phyloP scores from a whole-genome alignment of 2,797 vertebrate genomes.

The Melopsittacus undulatus region DNA sequence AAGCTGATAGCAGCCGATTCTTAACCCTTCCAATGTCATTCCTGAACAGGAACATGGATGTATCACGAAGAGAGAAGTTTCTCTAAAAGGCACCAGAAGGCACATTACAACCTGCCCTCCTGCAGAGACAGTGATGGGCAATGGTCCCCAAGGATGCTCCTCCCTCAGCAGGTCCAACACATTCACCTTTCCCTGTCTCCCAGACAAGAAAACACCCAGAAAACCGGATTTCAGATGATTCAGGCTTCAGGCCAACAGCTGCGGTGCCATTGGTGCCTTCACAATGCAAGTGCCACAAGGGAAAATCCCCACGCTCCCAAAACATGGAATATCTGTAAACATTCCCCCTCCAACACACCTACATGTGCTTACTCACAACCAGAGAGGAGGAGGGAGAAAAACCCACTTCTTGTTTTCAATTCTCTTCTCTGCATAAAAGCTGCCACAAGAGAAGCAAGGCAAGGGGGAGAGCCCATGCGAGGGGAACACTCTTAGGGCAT shows the following conservation, averaged over 20 bases:
- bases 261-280: not conserved
- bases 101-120: fast-evolving
- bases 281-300: not conserved
- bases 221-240: too few species aligned
- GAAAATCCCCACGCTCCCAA: not conserved
- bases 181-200: not conserved
- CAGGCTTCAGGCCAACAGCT: not conserved
- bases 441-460: not conserved
- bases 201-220: not conserved
- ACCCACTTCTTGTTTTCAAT: not conserved
- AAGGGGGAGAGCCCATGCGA: not conserved
- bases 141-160: not conserved
- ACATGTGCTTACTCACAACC: not conserved
- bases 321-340: not conserved
- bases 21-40: not conserved
- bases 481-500: not conserved
- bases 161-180: not conserved
- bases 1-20: not conserved
- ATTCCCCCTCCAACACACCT: slow-evolving; percentile 27
- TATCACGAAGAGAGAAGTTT: not conserved
- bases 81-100: not conserved
- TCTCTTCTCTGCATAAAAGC: not conserved
- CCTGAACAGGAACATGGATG: not conserved
- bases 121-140: fast-evolving
- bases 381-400: not conserved